Evolutionary conservation across 1,140 invertebrate species (phyloP).

Genomic region (Steinernema khuongi): DNA sequence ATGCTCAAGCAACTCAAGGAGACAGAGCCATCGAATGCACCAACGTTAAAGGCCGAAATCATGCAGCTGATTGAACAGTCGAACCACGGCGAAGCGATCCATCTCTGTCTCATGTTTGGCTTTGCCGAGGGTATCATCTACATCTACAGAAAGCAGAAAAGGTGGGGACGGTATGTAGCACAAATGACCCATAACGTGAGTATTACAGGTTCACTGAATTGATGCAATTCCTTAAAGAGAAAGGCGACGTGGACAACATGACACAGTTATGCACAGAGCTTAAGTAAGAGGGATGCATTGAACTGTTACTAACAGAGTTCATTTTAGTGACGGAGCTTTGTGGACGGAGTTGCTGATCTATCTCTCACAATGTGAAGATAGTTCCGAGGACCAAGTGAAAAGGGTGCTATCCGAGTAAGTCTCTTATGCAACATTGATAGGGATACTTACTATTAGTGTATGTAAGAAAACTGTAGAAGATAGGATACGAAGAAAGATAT

Average conservation of each 20-base stretch:
- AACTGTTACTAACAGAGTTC: constrained; percentile 25
- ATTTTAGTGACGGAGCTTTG: constrained; percentile 46
- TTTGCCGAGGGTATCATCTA: not conserved
- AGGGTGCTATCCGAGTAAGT: constrained; percentile 41
- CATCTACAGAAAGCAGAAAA: constrained; percentile 17
- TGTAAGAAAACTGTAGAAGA: no score
- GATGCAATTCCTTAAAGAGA: constrained; percentile 42
- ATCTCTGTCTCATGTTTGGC: not conserved
- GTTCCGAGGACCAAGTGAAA: constrained; percentile 31
- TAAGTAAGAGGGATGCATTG: constrained; percentile 30
- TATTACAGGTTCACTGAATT: constrained; percentile 32
- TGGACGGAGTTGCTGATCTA: constrained; percentile 49
- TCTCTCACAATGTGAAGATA: constrained; percentile 38
- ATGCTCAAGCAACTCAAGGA: not conserved
- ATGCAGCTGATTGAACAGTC: constrained; percentile 25
- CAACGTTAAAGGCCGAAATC: not conserved
- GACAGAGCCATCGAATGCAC: not conserved
- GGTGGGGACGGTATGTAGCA: not conserved
- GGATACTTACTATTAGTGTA: no score
- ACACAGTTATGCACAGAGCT: constrained; percentile 45
- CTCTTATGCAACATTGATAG: no score
- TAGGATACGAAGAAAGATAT: no score
- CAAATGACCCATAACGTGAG: constrained; percentile 24
- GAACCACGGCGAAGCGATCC: constrained; percentile 36
- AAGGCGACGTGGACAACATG: constrained; percentile 48